These are phyloP conservation scores for Hypothenemus hampei DNA, from an alignment of 1,140 invertebrate genomes.

Conservation along the genomic window DNA sequence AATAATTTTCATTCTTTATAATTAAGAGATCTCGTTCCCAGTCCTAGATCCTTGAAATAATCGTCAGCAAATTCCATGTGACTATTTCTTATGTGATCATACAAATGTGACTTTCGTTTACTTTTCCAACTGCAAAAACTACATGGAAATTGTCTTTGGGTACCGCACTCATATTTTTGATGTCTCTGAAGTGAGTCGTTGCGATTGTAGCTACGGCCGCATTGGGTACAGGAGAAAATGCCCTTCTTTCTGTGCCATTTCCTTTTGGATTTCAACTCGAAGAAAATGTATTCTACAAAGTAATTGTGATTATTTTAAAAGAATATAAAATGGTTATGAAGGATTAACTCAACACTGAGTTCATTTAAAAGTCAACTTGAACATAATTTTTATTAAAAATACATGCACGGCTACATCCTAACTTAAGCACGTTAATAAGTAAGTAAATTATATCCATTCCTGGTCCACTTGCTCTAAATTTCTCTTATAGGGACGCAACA, in stretches of 20 bases:
- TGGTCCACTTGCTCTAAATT: conserved; percentile 14
- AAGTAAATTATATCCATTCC: conserved; percentile 18
- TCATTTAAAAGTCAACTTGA: too few species aligned
- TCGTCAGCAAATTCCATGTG: neutral
- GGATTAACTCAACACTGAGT: too few species aligned
- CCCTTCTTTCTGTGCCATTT: neutral
- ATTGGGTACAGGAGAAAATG: neutral
- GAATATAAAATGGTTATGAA: too few species aligned
- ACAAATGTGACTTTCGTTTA: neutral
- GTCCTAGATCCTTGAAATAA: conserved; percentile 1
- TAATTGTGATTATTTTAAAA: too few species aligned
- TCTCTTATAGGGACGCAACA: conserved; percentile 15
- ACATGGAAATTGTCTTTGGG: neutral
- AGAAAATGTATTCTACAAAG: neutral
- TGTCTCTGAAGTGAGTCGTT: conserved; percentile 6
- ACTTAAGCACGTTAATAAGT: neutral
- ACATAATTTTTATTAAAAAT: too few species aligned
- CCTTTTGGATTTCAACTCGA: neutral
- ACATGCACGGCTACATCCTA: too few species aligned
- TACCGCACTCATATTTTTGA: conserved; percentile 6
- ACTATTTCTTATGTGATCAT: conserved; percentile 1
- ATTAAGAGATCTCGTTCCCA: too few species aligned
- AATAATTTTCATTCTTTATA: too few species aligned
- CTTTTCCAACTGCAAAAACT: neutral
- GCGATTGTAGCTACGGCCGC: neutral